Conservation (phyloP, 2,888 invertebrate species). For the Tuberolachnus salignus region DNA sequence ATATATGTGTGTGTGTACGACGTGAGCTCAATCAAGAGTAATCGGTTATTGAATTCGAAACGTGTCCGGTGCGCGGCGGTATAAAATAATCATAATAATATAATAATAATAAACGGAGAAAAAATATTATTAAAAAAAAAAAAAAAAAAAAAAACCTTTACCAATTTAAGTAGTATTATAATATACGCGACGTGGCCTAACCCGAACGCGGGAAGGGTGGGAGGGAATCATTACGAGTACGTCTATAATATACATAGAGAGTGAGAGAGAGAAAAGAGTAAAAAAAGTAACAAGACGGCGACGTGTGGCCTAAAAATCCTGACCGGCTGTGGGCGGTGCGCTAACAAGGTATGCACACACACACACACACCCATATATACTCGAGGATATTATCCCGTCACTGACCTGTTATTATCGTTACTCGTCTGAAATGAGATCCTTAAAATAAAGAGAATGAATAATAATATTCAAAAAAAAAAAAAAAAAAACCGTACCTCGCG, state of each 20-base stretch:
- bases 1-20: neutral
- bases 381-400: constrained; percentile 55
- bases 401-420: constrained; percentile 55
- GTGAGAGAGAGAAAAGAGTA: too few species aligned
- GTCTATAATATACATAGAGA: too few species aligned
- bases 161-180: constrained; percentile 52
- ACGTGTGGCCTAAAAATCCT: constrained; percentile 56
- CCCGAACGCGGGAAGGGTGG: too few species aligned
- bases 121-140: constrained; percentile 28
- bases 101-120: neutral
- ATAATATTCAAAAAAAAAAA: constrained; percentile 1
- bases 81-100: too few species aligned
- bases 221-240: constrained; percentile 29
- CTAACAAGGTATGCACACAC: constrained; percentile 46
- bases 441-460: constrained; percentile 51
- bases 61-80: constrained; percentile 42
- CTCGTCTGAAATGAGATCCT: constrained; percentile 56
- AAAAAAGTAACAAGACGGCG: constrained; percentile 45
- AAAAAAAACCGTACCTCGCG: constrained; percentile 38
- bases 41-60: constrained; percentile 53
- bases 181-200: constrained; percentile 39
- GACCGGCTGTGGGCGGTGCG: constrained; percentile 56
- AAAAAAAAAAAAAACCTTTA: constrained; percentile 37
- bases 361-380: neutral
- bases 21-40: constrained; percentile 40